phyloP scores from a whole-genome alignment of 2,888 invertebrate genomes.

The Andrena bicolor region DNA sequence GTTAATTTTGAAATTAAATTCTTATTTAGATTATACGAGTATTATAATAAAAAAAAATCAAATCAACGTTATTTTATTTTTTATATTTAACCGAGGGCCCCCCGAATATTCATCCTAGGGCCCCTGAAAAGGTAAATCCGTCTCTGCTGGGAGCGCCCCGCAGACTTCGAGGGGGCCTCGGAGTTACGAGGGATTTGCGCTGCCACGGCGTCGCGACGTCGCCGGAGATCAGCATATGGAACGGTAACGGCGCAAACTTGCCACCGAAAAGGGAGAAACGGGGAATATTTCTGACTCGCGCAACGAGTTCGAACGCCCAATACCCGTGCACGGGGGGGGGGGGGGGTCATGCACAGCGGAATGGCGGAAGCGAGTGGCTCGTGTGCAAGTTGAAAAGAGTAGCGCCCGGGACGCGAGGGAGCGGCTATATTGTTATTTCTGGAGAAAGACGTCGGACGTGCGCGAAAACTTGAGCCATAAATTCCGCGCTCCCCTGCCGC shows the following conservation, averaged over 20 bases:
- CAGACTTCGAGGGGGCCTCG: background rate
- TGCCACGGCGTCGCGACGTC: background rate
- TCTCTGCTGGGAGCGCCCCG: too few species aligned
- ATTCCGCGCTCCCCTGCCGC: constrained; percentile 25
- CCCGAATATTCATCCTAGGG: too few species aligned
- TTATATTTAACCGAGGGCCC: too few species aligned
- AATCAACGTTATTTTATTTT: too few species aligned
- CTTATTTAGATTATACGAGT: too few species aligned
- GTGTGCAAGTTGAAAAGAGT: background rate
- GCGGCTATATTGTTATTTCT: constrained; percentile 49
- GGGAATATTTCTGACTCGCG: background rate
- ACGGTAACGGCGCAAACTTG: constrained; percentile 27
- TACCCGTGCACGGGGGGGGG: background rate
- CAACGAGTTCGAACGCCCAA: background rate
- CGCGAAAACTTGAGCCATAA: constrained; percentile 59
- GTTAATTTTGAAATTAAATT: too few species aligned
- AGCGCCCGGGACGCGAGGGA: background rate
- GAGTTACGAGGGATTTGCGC: constrained; percentile 19
- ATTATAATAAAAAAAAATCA: too few species aligned
- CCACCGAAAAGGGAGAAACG: background rate
- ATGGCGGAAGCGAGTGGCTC: background rate
- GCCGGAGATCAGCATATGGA: constrained; percentile 33
- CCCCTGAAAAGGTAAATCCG: too few species aligned
- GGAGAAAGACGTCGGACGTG: constrained; percentile 36
- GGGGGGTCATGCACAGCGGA: background rate